phyloP scores from a whole-genome alignment of 2,797 vertebrate genomes.

The Thunnus albacares region DNA sequence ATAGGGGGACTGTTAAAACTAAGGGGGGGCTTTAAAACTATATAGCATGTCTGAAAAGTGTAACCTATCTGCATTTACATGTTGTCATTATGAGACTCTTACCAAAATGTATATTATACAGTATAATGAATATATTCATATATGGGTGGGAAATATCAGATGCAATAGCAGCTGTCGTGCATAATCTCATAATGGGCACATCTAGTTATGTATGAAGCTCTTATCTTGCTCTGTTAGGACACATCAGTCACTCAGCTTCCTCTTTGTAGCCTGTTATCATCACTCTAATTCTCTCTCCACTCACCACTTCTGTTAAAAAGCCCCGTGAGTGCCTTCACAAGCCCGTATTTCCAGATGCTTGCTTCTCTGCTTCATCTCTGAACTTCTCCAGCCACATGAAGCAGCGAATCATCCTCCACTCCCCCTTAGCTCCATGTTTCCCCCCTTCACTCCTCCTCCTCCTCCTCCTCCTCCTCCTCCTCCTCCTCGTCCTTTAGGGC shows the following conservation, averaged over 20 bases:
- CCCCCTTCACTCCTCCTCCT: slow-evolving; percentile 22
- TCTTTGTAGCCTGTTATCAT: slow-evolving; percentile 38
- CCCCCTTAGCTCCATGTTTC: slow-evolving; percentile 6
- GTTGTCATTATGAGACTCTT: too few relatives aligned
- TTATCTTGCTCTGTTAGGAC: slow-evolving; percentile 51
- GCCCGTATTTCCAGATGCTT: slow-evolving; percentile 46
- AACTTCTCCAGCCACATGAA: not conserved
- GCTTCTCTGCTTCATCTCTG: slow-evolving; percentile 31
- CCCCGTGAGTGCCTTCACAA: slow-evolving; percentile 30
- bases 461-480: slow-evolving; percentile 24
- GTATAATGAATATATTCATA: not conserved
- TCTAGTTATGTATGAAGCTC: slow-evolving; percentile 45
- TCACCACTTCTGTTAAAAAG: slow-evolving; percentile 45
- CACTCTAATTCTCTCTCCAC: slow-evolving; percentile 26
- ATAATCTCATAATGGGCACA: slow-evolving; percentile 28
- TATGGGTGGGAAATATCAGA: not conserved
- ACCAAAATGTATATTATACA: not conserved
- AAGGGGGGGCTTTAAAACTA: too few relatives aligned
- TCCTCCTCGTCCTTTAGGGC: slow-evolving; percentile 38
- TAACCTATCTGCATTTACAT: not conserved
- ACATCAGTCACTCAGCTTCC: slow-evolving; percentile 34
- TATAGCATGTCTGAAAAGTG: not conserved
- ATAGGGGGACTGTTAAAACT: too few relatives aligned
- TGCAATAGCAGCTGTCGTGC: slow-evolving; percentile 17
- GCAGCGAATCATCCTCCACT: slow-evolving; percentile 8